Conservation (phyloP, 2,888 invertebrate species). For the Drosophila siamana region DNA sequence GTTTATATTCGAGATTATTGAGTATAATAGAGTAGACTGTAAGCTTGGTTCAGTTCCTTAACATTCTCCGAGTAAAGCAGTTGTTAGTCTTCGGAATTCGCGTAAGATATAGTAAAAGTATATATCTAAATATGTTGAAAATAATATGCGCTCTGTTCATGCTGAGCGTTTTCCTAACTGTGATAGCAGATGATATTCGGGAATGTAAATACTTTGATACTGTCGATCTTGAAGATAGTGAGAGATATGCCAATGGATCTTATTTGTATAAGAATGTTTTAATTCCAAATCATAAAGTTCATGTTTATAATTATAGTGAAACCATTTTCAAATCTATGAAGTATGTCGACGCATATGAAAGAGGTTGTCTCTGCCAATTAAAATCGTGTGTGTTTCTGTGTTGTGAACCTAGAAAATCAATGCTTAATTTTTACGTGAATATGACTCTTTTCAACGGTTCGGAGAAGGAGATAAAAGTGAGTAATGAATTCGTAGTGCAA, state of each 20-base stretch:
- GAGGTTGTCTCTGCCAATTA: constrained; percentile 73
- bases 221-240: constrained; percentile 49
- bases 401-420: constrained; percentile 36
- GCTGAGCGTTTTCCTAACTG: background rate
- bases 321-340: accelerated
- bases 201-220: constrained; percentile 56
- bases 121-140: background rate
- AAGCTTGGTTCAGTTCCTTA: constrained; percentile 17
- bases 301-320: constrained; percentile 34
- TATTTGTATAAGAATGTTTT: constrained; percentile 55
- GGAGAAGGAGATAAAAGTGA: background rate
- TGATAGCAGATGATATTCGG: background rate
- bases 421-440: background rate
- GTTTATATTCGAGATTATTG: too few species aligned
- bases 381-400: constrained; percentile 78
- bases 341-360: constrained; percentile 4
- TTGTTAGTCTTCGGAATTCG: too few species aligned
- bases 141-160: background rate
- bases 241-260: constrained; percentile 46
- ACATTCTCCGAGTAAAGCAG: background rate
- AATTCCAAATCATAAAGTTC: constrained; percentile 47
- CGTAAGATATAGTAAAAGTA: background rate
- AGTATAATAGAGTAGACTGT: too few species aligned
- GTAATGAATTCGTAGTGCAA: constrained; percentile 10
- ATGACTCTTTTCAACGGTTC: constrained; percentile 12